phyloP scores from a whole-genome alignment of 2,888 invertebrate species.

The Cheilosia pagana region DNA sequence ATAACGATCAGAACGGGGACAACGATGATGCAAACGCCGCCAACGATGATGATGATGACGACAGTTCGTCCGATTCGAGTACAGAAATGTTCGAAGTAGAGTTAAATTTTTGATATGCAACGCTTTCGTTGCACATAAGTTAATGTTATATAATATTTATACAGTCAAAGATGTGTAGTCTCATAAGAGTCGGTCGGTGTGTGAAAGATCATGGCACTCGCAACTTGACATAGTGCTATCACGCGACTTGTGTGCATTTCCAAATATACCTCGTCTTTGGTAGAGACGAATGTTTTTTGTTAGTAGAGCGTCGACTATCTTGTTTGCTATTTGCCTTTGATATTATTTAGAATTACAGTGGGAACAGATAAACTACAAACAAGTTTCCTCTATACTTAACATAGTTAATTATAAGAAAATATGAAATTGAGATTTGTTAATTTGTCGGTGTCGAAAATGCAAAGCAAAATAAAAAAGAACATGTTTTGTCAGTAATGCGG shows the following conservation, averaged over 20 bases:
- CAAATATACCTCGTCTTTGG: no score
- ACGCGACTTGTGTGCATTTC: no score
- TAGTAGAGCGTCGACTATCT: neutral
- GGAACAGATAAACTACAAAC: constrained; percentile 13
- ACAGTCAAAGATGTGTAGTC: neutral
- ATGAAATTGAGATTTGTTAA: constrained; percentile 30
- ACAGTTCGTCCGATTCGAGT: constrained; percentile 58
- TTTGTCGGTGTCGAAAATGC: constrained; percentile 20
- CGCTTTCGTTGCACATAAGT: constrained; percentile 5
- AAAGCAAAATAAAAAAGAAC: constrained; percentile 41
- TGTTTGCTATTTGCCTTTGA: neutral
- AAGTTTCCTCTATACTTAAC: constrained; percentile 35
- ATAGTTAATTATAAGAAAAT: constrained; percentile 40
- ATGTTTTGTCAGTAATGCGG: constrained; percentile 19
- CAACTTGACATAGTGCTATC: no score
- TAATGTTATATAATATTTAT: constrained; percentile 38
- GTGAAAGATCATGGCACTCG: neutral
- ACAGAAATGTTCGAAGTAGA: constrained; percentile 64
- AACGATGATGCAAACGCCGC: constrained; percentile 68
- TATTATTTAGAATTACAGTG: constrained; percentile 13
- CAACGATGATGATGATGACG: constrained; percentile 62
- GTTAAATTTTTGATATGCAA: constrained; percentile 68
- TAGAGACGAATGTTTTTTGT: no score
- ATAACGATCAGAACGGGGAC: constrained; percentile 68
- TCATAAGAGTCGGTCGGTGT: neutral